A percentile compares a stretch with the other conserved stretches of the same genome.
These are phyloP conservation scores for Disparrhopalites patrizii DNA, from an alignment of 2,888 invertebrate genomes.

Conservation along the genomic window DNA sequence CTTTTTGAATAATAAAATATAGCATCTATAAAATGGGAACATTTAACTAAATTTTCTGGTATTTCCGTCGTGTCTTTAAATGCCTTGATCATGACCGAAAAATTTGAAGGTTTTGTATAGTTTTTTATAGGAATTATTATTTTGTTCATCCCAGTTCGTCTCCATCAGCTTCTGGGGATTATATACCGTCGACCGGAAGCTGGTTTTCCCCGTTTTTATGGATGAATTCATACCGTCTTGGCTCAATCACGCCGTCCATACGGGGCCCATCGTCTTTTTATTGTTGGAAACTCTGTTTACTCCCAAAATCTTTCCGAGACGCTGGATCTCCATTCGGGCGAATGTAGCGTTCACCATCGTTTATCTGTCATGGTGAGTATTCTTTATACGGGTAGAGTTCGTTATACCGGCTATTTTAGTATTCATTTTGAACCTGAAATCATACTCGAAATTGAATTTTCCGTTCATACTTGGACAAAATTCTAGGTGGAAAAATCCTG, in stretches of 20 bases:
- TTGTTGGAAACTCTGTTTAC: constrained; percentile 70
- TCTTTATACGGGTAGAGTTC: constrained; percentile 4
- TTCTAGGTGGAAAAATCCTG: too few relatives aligned
- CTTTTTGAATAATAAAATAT: too few relatives aligned
- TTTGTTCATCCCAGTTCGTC: constrained; percentile 64
- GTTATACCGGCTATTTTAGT: not conserved
- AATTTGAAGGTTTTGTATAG: not conserved
- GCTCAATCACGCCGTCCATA: constrained; percentile 91
- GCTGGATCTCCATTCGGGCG: constrained; percentile 62
- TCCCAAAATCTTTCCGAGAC: constrained; percentile 71
- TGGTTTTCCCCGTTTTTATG: constrained; percentile 78
- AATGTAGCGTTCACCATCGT: constrained; percentile 62
- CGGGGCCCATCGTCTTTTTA: constrained; percentile 75
- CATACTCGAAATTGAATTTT: too few relatives aligned
- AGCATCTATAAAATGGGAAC: too few relatives aligned
- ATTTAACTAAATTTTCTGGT: too few relatives aligned
- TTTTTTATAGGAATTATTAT: not conserved
- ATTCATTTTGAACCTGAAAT: too few relatives aligned
- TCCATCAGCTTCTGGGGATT: constrained; percentile 84
- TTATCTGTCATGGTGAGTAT: constrained; percentile 71
- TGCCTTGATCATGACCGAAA: too few relatives aligned
- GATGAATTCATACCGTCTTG: constrained; percentile 82
- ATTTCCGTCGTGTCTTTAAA: too few relatives aligned
- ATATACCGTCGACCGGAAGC: constrained; percentile 80
- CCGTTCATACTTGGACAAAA: too few relatives aligned